A percentile compares a stretch with the other conserved stretches of the same genome.
These are phyloP conservation scores for Leucania comma DNA, from an alignment of 2,888 invertebrate genomes.

Conservation along the genomic window DNA sequence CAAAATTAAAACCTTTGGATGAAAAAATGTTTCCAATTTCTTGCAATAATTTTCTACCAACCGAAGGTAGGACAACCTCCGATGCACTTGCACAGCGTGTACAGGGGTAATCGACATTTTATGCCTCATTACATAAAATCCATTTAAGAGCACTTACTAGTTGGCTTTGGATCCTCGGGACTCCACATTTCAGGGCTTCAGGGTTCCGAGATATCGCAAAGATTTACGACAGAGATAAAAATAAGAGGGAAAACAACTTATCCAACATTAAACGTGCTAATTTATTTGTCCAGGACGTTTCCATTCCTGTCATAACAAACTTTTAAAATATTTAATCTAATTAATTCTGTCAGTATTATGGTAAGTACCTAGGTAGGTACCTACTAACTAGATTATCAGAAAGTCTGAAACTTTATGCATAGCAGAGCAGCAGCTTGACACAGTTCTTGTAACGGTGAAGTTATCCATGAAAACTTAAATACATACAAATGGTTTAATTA, in stretches of 20 bases:
- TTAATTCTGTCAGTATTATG: conserved; percentile 31
- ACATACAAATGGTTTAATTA: conserved; percentile 44
- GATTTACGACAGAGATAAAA: not conserved
- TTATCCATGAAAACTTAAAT: conserved; percentile 36
- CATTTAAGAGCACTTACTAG: too few relatives aligned
- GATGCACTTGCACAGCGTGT: too few relatives aligned
- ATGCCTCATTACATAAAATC: too few relatives aligned
- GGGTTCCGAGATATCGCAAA: too few relatives aligned
- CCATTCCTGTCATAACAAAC: conserved; percentile 9
- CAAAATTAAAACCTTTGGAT: too few relatives aligned
- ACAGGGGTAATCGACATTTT: too few relatives aligned
- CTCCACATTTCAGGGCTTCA: too few relatives aligned
- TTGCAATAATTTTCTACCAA: too few relatives aligned
- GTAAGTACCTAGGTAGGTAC: conserved; percentile 1
- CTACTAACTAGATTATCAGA: conserved; percentile 43
- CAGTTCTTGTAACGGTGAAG: conserved; percentile 33
- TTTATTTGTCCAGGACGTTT: conserved; percentile 20
- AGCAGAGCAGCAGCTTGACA: conserved; percentile 43
- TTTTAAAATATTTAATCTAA: conserved; percentile 40
- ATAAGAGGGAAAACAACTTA: not conserved
- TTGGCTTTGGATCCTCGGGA: too few relatives aligned
- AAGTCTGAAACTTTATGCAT: conserved; percentile 46
- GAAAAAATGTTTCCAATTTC: too few relatives aligned
- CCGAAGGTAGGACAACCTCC: too few relatives aligned
- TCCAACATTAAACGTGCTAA: conserved; percentile 11